Evolutionary conservation across 2,113 vertebrate species (phyloP).

Genomic region (Ardeotis arabs): DNA sequence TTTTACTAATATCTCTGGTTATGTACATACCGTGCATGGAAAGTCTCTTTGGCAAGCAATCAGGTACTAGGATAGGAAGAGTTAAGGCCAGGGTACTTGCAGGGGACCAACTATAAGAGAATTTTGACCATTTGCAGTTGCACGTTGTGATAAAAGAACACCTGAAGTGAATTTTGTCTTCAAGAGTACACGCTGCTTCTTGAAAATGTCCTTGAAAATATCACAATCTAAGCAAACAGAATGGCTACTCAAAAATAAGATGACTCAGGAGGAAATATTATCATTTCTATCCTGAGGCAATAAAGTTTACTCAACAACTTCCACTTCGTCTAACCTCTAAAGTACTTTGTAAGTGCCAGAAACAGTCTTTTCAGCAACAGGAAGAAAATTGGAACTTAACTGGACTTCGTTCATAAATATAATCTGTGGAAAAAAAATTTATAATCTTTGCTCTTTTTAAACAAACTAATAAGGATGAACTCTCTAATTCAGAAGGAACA

Average conservation of each 20-base stretch:
- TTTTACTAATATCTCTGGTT: background rate
- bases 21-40: background rate
- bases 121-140: background rate
- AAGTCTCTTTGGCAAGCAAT: background rate
- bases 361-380: background rate
- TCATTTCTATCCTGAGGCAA: background rate
- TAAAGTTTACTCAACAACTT: background rate
- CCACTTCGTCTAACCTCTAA: background rate
- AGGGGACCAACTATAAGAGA: background rate
- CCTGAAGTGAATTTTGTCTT: background rate
- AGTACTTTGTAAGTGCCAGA: background rate
- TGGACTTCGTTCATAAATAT: background rate
- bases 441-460: background rate
- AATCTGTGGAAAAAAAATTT: background rate
- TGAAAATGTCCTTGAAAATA: constrained; percentile 10
- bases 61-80: background rate
- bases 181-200: background rate
- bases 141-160: background rate
- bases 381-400: background rate
- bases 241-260: background rate
- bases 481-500: background rate
- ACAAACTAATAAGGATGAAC: background rate
- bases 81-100: background rate
- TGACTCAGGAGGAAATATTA: background rate
- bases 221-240: background rate